A percentile compares a stretch with the other conserved stretches of the same genome.
phyloP scores from a whole-genome alignment of 2,888 invertebrate species.

The Macaria liturata region DNA sequence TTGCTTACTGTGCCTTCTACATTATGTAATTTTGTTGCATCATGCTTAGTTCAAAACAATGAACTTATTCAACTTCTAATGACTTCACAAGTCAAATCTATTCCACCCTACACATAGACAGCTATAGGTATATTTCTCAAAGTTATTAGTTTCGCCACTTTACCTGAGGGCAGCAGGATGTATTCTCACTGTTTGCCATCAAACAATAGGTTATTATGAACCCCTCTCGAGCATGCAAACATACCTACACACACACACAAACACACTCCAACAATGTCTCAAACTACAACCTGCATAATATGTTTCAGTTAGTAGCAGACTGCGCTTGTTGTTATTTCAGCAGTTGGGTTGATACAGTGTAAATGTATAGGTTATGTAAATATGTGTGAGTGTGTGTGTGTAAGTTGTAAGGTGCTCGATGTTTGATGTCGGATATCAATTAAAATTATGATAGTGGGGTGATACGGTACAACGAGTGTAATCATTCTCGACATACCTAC shows the following conservation, averaged over 20 bases:
- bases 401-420: constrained; percentile 20
- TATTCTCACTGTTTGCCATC: constrained; percentile 56
- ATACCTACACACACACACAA: constrained; percentile 5
- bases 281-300: constrained; percentile 18
- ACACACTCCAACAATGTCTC: constrained; percentile 15
- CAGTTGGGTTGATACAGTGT: too few relatives aligned
- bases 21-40: too few relatives aligned
- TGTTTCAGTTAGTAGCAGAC: background rate
- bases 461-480: too few relatives aligned
- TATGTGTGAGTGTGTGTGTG: constrained; percentile 9
- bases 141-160: constrained; percentile 74
- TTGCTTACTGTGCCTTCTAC: too few relatives aligned
- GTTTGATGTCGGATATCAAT: constrained; percentile 27
- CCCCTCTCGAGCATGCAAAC: constrained; percentile 36
- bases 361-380: constrained; percentile 21
- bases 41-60: too few relatives aligned
- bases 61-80: too few relatives aligned
- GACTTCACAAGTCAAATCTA: constrained; percentile 1
- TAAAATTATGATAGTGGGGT: constrained; percentile 18
- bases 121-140: constrained; percentile 28
- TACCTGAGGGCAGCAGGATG: constrained; percentile 62
- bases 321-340: background rate
- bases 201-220: constrained; percentile 69
- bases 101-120: constrained; percentile 3
- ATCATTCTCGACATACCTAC: too few relatives aligned